These are phyloP conservation scores for Psylliodes chrysocephalus DNA, from an alignment of 2,888 invertebrate species.

Conservation along the genomic window DNA sequence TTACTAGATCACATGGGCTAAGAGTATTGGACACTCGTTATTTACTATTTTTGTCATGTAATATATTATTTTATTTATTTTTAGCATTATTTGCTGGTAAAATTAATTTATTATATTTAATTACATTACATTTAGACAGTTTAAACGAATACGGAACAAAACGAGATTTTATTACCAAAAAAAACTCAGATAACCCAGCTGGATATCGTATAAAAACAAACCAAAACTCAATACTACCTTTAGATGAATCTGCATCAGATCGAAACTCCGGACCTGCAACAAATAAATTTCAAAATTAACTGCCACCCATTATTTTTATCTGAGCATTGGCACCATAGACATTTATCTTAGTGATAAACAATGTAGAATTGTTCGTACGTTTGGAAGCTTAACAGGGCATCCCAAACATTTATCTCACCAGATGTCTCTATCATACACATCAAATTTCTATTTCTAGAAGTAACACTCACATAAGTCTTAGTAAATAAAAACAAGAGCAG, in stretches of 20 bases:
- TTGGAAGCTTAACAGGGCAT: conserved; percentile 33
- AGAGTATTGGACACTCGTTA: no score
- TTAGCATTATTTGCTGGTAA: no score
- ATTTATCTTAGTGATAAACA: conserved; percentile 48
- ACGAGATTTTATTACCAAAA: no score
- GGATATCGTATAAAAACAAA: no score
- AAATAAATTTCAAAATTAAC: conserved; percentile 28
- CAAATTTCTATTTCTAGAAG: conserved; percentile 40
- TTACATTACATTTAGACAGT: no score
- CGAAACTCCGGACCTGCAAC: conserved; percentile 22
- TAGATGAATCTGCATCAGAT: background rate
- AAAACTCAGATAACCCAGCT: no score
- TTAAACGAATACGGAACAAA: no score
- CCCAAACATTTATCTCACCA: conserved; percentile 49
- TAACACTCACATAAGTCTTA: conserved; percentile 33
- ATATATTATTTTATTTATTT: no score
- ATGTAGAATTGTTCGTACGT: conserved; percentile 40
- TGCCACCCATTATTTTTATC: conserved; percentile 21
- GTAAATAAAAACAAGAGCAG: conserved; percentile 36
- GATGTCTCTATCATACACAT: conserved; percentile 49
- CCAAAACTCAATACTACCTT: conserved; percentile 2
- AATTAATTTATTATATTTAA: no score
- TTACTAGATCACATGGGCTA: no score
- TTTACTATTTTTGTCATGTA: no score
- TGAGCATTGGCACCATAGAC: conserved; percentile 26